Evolutionary conservation across 2,113 vertebrate species (phyloP), one percentile per base, ranked within the genome.

Genomic region (Illadopsis cleaveri): DNA sequence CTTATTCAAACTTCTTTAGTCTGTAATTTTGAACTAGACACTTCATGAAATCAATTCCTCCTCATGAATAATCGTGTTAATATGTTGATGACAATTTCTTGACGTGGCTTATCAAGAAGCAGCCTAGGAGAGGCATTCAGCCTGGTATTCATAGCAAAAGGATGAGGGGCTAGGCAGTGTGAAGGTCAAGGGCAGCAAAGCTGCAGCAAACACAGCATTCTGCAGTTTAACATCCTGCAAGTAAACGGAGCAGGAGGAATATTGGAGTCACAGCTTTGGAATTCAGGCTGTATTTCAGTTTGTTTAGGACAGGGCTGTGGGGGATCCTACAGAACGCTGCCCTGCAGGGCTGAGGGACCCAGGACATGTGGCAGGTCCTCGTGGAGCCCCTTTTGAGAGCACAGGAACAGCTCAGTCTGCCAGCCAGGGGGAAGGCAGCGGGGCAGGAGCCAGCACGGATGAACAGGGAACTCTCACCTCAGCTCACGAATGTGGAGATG

Each of bases 1-100:
- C 80, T 94, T 93, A 94, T 15, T 79, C 65, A 75, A 86, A 91
- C 71, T 88, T 82, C 79, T 93, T 85, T 42, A 68, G 28, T 62
- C 71, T 62, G 25, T 76, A 80, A 89, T 92, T 95, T 48, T 84
- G 84, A 82, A 90, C 42, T 68, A 90, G 38, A 70, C 61, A 62
- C 72, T 89, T 84, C 83, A 86, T 47, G n/a, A 84, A 96, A 88
- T 78, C 44, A 71, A 83, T 84, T 31, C 47, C 17, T 81, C 45
- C 51, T 70, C 50, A 62, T 56, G 22, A 93, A 93, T 69, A 88
- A 82, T 56, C 64, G 80, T 5, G 18, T 76, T 80, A 88, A 71
- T 21, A 88, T 24, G 72, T 15, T 51, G 65, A 92, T 70, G 82
- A 70, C 44, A 89, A 79, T 42, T 68, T 82, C 73, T 65, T 70